Evolutionary conservation across 1,140 invertebrate species (phyloP), one percentile per base, ranked within the genome.

Genomic region (Thrips palmi): DNA sequence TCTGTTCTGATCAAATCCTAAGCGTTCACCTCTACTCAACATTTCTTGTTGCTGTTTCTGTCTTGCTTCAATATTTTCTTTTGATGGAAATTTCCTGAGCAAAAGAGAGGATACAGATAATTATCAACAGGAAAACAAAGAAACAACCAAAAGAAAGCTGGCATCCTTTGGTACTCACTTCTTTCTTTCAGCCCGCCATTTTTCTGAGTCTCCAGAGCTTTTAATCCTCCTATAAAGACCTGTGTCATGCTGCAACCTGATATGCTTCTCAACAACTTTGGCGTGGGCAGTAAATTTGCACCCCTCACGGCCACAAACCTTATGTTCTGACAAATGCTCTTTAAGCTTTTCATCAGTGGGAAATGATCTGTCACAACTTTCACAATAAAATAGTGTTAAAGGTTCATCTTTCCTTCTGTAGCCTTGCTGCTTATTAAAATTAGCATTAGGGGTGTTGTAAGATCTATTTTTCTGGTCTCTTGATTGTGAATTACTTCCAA

Each of bases 151-250:
- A 21, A 39, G 33, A 35, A 35, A 38, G 12, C 11, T 15, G 27
- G 1, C 19, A 30, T 18, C 3, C 14, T 6, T 28, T 12, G 25
- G 29, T n/a, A 41, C 44, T 52, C 52, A 72, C 58, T 65, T 77
- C 54, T 74, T 80, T 39, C 86, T 64, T 46, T 88, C 82, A 33
- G 65, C 67, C 37, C 69, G 71, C 81, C 83, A 91, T 55, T 80
- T 81, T 32, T 70, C 52, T 44, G 88, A 74, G 41, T 88, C 81
- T 53, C 86, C 79, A 2, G 74, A 67, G 7, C 72, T 74, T 39
- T 74, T 68, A 8, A 88, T 75, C 58, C 68, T 74, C 33, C 77
- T 65, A 49, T 75, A 87, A 14, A 86, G 52, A 11, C 83, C 82
- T 18, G 71, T 74, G 14, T 60, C 62, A 56, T 89, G 85, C 60